Conservation (phyloP, 2,888 invertebrate species). For the Anarsia innoxiella region DNA sequence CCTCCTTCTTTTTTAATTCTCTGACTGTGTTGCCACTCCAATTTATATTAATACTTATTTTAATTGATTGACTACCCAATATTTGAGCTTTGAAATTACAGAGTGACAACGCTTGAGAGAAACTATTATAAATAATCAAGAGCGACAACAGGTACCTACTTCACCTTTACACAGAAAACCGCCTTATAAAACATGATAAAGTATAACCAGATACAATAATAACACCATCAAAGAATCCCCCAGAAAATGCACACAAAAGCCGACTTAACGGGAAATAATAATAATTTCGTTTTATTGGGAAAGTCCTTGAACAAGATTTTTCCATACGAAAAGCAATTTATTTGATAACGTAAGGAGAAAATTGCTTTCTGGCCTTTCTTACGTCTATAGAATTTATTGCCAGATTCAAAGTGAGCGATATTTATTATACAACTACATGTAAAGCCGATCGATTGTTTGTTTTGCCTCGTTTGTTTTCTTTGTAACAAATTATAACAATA, state of each 20-base stretch:
- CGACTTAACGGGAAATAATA: constrained; percentile 5
- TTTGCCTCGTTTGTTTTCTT: background rate
- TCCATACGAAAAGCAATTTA: constrained; percentile 50
- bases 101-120: no score
- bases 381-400: constrained; percentile 30
- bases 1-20: no score
- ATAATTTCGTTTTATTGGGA: constrained; percentile 46
- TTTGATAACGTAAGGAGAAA: constrained; percentile 56
- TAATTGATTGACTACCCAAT: no score
- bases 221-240: constrained; percentile 46
- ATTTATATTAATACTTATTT: no score
- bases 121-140: no score
- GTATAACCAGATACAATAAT: no score
- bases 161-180: no score
- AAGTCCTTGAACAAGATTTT: constrained; percentile 9
- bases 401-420: constrained; percentile 19
- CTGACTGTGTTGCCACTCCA: no score
- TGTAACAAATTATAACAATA: no score
- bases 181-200: no score
- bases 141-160: no score
- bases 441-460: constrained; percentile 13
- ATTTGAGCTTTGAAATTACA: no score
- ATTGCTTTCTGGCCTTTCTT: constrained; percentile 65
- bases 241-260: background rate
- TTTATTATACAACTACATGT: constrained; percentile 24